These are phyloP conservation scores for Cyprinodon variegatus DNA, from an alignment of 2,113 vertebrate genomes.

Conservation along the genomic window DNA sequence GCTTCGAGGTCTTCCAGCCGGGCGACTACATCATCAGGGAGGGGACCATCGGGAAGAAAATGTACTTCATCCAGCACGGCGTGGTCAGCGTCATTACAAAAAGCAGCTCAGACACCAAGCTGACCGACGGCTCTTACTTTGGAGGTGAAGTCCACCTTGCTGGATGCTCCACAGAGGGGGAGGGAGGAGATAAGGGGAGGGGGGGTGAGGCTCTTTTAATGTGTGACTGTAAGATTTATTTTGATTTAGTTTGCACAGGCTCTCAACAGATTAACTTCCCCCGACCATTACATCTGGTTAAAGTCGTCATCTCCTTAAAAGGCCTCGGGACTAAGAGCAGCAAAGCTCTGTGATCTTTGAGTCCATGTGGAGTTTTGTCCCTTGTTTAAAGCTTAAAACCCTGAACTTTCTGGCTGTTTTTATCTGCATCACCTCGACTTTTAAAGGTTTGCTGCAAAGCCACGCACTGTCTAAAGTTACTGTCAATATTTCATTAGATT, in stretches of 20 bases:
- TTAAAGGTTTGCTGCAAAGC: constrained; percentile 9
- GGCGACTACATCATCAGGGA: constrained; percentile 94
- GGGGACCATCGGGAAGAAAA: constrained; percentile 96
- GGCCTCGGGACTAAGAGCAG: constrained; percentile 55
- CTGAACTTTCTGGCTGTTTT: constrained; percentile 32
- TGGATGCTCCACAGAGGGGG: constrained; percentile 4
- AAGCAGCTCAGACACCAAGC: constrained; percentile 95
- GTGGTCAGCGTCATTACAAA: constrained; percentile 95
- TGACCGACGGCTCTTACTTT: constrained; percentile 96
- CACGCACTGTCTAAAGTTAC: constrained; percentile 11
- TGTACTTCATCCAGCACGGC: constrained; percentile 98
- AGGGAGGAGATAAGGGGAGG: not conserved
- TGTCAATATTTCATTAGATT: not conserved
- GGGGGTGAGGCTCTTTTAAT: constrained; percentile 24
- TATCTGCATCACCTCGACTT: not conserved
- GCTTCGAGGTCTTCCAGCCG: constrained; percentile 96
- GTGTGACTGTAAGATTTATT: constrained; percentile 58
- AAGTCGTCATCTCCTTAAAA: constrained; percentile 76
- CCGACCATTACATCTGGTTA: constrained; percentile 57
- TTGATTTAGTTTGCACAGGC: constrained; percentile 64
- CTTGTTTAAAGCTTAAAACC: constrained; percentile 57
- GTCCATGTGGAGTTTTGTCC: constrained; percentile 52
- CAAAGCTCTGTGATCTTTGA: constrained; percentile 60
- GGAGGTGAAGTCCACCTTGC: constrained; percentile 83
- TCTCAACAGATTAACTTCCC: constrained; percentile 78